Conservation (phyloP, 2,888 invertebrate species). For the Pegoplata infirma region DNA sequence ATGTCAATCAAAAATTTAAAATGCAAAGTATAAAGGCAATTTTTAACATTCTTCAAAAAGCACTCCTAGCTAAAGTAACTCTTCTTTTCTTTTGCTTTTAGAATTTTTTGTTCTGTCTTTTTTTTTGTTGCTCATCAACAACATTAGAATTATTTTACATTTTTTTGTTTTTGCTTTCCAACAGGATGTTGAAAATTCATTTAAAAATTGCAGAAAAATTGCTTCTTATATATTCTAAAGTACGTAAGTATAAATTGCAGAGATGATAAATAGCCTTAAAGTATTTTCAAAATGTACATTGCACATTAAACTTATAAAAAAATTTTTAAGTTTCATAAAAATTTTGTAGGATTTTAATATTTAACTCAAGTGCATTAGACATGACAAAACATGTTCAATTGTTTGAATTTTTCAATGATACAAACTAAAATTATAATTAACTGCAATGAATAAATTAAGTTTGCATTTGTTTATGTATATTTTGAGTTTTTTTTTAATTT, state of each 20-base stretch:
- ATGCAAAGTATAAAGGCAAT: constrained; percentile 57
- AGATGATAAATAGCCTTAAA: too few species aligned
- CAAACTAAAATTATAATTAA: too few species aligned
- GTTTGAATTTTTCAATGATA: too few species aligned
- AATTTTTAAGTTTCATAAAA: background rate
- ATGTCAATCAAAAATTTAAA: constrained; percentile 63
- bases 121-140: constrained; percentile 34
- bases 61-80: constrained; percentile 42
- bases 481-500: too few species aligned
- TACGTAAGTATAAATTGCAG: background rate
- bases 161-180: constrained; percentile 28
- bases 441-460: too few species aligned
- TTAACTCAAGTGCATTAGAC: too few species aligned
- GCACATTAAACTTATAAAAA: too few species aligned
- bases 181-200: constrained; percentile 63
- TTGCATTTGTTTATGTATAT: too few species aligned
- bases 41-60: constrained; percentile 19
- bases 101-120: constrained; percentile 3
- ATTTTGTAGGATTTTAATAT: too few species aligned
- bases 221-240: constrained; percentile 26
- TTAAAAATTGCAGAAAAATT: constrained; percentile 51
- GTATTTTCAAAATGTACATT: too few species aligned
- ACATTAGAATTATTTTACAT: constrained; percentile 49
- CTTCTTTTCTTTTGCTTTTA: constrained; percentile 16
- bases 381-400: too few species aligned